Base-by-base conservation (phyloP, 2,888 invertebrate species). In the Hypolimnas misippus region DNA sequence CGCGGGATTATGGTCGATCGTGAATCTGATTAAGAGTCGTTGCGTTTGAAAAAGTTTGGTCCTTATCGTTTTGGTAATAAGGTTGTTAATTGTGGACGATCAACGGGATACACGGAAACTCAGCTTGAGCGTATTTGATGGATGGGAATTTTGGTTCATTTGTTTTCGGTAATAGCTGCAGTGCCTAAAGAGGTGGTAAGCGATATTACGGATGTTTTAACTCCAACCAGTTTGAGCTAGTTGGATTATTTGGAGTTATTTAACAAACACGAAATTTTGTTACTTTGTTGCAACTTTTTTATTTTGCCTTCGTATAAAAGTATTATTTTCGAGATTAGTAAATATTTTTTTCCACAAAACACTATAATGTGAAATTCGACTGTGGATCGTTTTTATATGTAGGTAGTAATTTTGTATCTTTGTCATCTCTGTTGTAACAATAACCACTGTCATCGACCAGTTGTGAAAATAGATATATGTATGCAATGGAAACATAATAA, bases 1-100 rank as follows among this genome's bases (percentile, higher is more conserved):
- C 46, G 60, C 38, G 7, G 54, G 54, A 54, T 60, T 60, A 60
- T 54, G 25, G 60, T 54, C 60, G 49, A 40, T 60, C 60, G 49
- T 60, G 60, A 60, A 60, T 60, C 49, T 55, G 60, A 54, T 60
- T 60, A 53, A 12, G 46, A 53, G 54, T 14, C 17, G 44, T 21
- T 46, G 16, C 16, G 42, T 49, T 54, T 49, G 31, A 44, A 16
- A 54, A 60, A 60, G 50, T 40, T 14, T 55, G 29, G 49, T 29
- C 17, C 49, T 60, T 49, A 55, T 46, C 16, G 38, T 25, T 38
- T 49, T 29, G 10, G 38, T 25, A 54, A 55, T 60, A 60, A 17
- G 54, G 17, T 60, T 8, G 60, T 8, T 54, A 55, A 60, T 60
- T 38, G 54, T 10, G n/a, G 2, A 19, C 14, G 14, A 25, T 25